phyloP scores from a whole-genome alignment of 2,888 invertebrate genomes.

The Megamerina dolium region DNA sequence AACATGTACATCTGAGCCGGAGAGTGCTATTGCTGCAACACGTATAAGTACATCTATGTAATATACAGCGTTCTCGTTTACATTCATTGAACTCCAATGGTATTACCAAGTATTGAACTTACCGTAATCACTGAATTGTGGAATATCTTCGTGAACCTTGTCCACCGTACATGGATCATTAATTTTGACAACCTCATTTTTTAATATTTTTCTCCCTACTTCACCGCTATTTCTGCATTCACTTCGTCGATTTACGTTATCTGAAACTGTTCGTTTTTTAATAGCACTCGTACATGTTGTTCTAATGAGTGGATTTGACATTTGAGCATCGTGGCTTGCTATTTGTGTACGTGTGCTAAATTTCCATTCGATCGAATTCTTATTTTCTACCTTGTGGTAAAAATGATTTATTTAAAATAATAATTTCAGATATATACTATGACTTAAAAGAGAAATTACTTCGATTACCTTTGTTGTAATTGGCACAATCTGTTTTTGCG shows the following conservation, averaged over 20 bases:
- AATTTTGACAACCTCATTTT: conserved; percentile 24
- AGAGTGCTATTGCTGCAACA: conserved; percentile 87
- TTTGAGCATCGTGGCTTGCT: no score
- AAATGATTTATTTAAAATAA: background rate
- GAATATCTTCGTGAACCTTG: conserved; percentile 14
- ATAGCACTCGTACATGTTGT: background rate
- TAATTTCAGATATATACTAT: background rate
- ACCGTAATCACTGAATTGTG: conserved; percentile 30
- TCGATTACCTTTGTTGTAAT: conserved; percentile 15
- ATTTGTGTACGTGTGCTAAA: background rate
- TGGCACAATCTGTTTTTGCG: conserved; percentile 12
- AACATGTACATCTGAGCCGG: conserved; percentile 93
- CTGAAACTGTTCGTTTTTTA: no score
- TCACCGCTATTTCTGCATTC: background rate
- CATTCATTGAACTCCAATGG: no score
- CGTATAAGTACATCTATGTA: conserved; percentile 55
- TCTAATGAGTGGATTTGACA: no score
- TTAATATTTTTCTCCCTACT: background rate
- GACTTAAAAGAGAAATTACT: no score
- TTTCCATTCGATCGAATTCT: conserved; percentile 7
- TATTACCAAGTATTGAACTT: conserved; percentile 1
- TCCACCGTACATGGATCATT: conserved; percentile 25
- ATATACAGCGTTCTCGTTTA: no score
- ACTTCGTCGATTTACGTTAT: no score
- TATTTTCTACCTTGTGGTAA: conserved; percentile 31